Conservation (phyloP, 2,113 vertebrate species). For the Psittacara wagleri region DNA sequence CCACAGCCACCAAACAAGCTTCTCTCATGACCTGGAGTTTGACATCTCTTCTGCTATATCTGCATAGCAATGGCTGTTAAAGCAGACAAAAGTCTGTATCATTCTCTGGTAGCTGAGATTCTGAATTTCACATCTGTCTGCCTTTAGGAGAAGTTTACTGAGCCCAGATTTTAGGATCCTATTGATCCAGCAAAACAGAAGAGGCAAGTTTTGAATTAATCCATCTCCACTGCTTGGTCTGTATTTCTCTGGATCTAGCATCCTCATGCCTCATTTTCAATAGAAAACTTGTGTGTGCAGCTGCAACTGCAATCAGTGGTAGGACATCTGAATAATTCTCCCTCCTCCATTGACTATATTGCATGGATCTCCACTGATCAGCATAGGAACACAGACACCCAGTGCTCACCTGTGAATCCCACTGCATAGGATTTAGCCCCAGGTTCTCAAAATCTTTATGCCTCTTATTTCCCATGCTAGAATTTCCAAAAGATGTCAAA, state of each 20-base stretch:
- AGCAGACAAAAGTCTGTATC: not conserved
- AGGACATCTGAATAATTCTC: not conserved
- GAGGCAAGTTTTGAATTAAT: not conserved
- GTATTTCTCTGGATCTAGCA: not conserved
- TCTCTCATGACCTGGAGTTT: not conserved
- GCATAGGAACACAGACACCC: not conserved
- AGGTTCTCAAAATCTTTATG: not conserved
- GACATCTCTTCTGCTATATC: not conserved
- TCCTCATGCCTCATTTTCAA: not conserved
- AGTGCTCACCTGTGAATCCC: not conserved
- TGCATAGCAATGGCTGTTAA: not conserved
- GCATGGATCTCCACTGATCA: not conserved
- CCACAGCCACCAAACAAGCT: not conserved
- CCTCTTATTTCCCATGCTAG: not conserved
- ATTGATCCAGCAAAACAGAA: not conserved
- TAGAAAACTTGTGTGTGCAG: not conserved
- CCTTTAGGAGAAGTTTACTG: not conserved
- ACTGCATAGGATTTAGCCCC: not conserved
- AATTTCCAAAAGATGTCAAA: not conserved
- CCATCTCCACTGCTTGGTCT: not conserved
- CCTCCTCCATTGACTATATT: not conserved
- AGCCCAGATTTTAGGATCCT: not conserved
- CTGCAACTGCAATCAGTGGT: rapidly evolving
- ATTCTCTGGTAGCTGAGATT: not conserved
- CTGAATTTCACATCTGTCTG: not conserved